phyloP scores from a whole-genome alignment of 2,797 vertebrate genomes.

The Molothrus ater region DNA sequence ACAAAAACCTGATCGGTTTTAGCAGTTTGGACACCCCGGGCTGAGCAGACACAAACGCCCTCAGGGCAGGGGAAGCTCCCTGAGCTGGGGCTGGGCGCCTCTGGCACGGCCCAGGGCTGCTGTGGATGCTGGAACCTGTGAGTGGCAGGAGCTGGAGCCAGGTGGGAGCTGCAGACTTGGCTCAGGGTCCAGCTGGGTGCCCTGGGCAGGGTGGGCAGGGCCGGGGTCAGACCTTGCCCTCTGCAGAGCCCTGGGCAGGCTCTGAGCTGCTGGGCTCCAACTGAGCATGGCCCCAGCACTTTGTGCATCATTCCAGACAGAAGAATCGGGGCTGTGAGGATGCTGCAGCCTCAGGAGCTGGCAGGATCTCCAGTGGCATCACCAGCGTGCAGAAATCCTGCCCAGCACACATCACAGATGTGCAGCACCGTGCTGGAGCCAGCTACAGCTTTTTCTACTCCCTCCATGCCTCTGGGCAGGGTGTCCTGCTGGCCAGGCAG shows the following conservation, averaged over 20 bases:
- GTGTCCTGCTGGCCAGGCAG: background rate
- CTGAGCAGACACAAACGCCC: rapidly evolving
- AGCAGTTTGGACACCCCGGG: background rate
- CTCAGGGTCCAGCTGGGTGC: background rate
- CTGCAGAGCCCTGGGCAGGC: background rate
- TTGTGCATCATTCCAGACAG: background rate
- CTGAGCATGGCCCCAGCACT: rapidly evolving
- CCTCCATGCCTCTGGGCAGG: rapidly evolving
- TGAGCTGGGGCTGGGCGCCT: rapidly evolving
- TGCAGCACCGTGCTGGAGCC: background rate
- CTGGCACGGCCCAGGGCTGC: background rate
- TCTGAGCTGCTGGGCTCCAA: background rate
- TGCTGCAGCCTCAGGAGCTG: background rate
- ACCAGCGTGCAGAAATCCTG: rapidly evolving
- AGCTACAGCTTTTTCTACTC: rapidly evolving
- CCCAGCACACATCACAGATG: rapidly evolving
- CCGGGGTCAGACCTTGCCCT: background rate
- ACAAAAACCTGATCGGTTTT: background rate
- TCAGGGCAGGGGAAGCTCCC: rapidly evolving
- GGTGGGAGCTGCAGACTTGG: background rate
- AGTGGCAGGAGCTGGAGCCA: background rate
- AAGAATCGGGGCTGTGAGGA: background rate
- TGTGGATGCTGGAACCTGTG: rapidly evolving
- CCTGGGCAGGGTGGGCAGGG: too few species aligned
- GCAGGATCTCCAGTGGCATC: background rate